These are phyloP conservation scores for Martes martes DNA, from an alignment of 2,113 vertebrate species.

Conservation along the genomic window DNA sequence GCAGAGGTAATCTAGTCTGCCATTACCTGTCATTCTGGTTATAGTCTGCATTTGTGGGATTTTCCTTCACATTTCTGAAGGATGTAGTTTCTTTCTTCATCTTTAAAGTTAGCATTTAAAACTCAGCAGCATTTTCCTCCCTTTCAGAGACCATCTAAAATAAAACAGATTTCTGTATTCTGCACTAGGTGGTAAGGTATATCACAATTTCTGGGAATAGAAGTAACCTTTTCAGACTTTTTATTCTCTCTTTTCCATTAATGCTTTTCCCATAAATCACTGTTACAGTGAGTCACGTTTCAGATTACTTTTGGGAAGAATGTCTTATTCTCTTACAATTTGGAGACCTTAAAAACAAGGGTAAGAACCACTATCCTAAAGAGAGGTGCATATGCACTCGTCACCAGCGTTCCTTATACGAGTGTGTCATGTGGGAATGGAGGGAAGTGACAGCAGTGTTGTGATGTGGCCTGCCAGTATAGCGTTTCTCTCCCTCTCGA, in stretches of 20 bases:
- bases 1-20: conserved; percentile 88
- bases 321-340: not conserved
- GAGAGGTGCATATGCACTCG: not conserved
- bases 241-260: not conserved
- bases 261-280: not conserved
- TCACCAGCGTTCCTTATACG: not conserved
- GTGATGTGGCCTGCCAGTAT: too few relatives aligned
- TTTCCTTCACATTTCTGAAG: not conserved
- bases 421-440: not conserved
- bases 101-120: conserved; percentile 42
- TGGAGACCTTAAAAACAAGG: not conserved
- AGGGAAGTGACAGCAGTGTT: not conserved
- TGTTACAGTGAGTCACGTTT: not conserved
- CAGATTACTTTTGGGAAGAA: conserved; percentile 20
- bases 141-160: not conserved
- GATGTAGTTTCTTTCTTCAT: not conserved
- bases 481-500: not conserved
- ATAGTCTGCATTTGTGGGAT: not conserved
- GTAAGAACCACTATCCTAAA: not conserved
- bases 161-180: not conserved
- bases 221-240: not conserved
- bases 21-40: not conserved
- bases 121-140: not conserved
- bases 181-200: not conserved
- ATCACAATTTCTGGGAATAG: not conserved